Percentiles rank a stretch among this genome's conserved stretches.
Evolutionary conservation across 30 jellyfish, hydroid and myxozoan genomes (phyloP).

Genomic region (Cassiopea andromeda): DNA sequence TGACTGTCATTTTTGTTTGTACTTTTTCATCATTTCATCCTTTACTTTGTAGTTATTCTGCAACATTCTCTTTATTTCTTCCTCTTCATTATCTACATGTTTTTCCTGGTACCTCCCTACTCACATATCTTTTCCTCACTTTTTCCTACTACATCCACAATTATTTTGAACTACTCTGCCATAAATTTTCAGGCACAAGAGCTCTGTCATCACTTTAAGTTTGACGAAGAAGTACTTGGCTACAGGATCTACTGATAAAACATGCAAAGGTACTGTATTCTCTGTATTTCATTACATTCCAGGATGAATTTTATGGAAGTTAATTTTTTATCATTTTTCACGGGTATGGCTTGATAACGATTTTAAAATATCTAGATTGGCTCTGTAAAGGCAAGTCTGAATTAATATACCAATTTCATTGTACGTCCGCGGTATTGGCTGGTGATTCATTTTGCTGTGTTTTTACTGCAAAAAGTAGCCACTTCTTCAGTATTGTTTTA

Average conservation of each 20-base stretch:
- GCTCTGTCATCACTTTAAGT: conserved; percentile 74
- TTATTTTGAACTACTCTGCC: neutral
- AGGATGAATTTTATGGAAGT: neutral
- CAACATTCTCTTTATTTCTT: neutral
- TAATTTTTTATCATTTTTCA: too few species aligned
- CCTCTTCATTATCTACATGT: neutral
- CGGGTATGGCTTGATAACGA: too few species aligned
- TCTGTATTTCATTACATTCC: neutral
- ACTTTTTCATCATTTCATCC: neutral
- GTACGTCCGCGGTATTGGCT: too few species aligned
- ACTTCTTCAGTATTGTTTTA: too few species aligned
- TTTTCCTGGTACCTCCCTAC: neutral
- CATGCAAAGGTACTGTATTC: conserved; percentile 73
- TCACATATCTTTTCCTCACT: neutral
- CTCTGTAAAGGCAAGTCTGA: too few species aligned
- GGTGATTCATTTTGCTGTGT: too few species aligned
- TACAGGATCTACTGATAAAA: conserved; percentile 83
- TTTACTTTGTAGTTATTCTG: neutral
- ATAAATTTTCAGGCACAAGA: conserved; percentile 55
- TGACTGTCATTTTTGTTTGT: too few species aligned
- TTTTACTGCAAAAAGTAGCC: too few species aligned
- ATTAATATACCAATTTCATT: too few species aligned
- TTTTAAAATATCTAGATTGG: too few species aligned
- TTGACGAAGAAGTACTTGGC: conserved; percentile 56
- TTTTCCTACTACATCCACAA: neutral